These are phyloP conservation scores for Drosophila parthenogenetica DNA, from an alignment of 2,888 invertebrate genomes.

Conservation along the genomic window DNA sequence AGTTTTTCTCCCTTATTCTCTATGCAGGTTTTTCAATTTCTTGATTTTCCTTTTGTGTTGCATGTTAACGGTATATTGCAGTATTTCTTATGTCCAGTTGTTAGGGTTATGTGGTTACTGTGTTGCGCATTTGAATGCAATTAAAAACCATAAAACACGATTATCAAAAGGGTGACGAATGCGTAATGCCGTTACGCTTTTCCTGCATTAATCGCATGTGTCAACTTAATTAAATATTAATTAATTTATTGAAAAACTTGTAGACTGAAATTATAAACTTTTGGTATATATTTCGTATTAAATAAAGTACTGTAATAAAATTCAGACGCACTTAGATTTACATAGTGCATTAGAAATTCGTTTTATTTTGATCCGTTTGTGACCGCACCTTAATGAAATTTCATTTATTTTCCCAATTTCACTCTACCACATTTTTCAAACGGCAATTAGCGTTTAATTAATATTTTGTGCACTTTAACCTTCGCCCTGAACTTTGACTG, in stretches of 20 bases:
- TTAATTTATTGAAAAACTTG: not conserved
- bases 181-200: conserved; percentile 3
- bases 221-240: not conserved
- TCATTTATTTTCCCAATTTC: not conserved
- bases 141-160: conserved; percentile 17
- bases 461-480: conserved; percentile 71
- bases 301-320: too few species aligned
- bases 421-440: not conserved
- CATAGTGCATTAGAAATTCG: not conserved
- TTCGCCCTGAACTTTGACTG: conserved; percentile 72
- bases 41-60: conserved; percentile 25
- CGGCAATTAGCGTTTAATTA: conserved; percentile 57
- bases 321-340: too few species aligned
- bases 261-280: too few species aligned
- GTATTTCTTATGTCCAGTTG: conserved; percentile 53
- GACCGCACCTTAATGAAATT: conserved; percentile 20
- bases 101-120: conserved; percentile 40
- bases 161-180: conserved; percentile 4
- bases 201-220: not conserved
- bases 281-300: too few species aligned
- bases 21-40: not conserved
- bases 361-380: not conserved
- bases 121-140: conserved; percentile 54
- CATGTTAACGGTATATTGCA: conserved; percentile 56
- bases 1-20: conserved; percentile 8